Evolutionary conservation across 2,797 vertebrate species (phyloP).

Genomic region (Manis pentadactyla): DNA sequence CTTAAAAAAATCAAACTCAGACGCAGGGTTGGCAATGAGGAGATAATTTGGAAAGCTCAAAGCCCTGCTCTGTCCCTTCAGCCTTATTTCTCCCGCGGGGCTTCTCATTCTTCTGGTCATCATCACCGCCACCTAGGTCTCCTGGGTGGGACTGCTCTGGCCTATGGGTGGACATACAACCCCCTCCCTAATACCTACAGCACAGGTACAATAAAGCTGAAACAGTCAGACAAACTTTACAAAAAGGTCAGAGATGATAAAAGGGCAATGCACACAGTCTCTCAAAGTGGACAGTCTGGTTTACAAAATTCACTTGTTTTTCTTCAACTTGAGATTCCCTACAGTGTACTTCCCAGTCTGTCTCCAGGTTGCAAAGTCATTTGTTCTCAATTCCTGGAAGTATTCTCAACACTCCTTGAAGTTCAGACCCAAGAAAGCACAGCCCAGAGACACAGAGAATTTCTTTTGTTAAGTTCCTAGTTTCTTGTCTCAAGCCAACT

Average conservation of each 20-base stretch:
- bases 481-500: not conserved
- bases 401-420: conserved; percentile 12
- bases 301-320: conserved; percentile 18
- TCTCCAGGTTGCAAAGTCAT: conserved; percentile 34
- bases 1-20: conserved; percentile 38
- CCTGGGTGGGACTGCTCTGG: not conserved
- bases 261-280: conserved; percentile 3
- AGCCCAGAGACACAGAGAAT: not conserved
- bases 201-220: not conserved
- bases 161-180: not conserved
- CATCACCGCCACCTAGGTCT: not conserved
- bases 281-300: not conserved
- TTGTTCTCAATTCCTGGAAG: not conserved
- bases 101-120: conserved; percentile 9
- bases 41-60: conserved; percentile 22
- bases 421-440: conserved; percentile 34
- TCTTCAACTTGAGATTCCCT: conserved; percentile 44
- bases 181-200: not conserved
- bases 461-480: conserved; percentile 39
- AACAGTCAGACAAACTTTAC: not conserved
- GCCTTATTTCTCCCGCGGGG: not conserved
- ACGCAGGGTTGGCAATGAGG: not conserved
- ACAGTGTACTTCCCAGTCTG: not conserved
- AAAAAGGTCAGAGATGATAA: conserved; percentile 19
- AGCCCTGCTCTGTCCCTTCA: not conserved